These are phyloP conservation scores for Sturnira hondurensis DNA, from an alignment of 2,113 vertebrate genomes.

Conservation along the genomic window DNA sequence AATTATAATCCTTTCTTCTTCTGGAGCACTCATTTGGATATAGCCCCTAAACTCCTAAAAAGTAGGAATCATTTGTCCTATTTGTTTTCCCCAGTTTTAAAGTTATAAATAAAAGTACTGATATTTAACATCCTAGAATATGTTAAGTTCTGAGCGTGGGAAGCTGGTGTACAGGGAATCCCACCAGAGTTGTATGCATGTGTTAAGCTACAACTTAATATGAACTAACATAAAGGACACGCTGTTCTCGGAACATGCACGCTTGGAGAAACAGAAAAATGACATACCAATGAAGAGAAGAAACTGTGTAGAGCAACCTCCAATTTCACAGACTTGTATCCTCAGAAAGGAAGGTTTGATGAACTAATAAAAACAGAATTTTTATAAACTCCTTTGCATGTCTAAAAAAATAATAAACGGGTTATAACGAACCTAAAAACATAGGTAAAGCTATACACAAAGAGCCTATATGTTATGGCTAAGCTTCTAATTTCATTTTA, in stretches of 20 bases:
- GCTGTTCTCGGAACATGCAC: neutral
- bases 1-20: constrained; percentile 67
- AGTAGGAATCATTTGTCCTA: constrained; percentile 63
- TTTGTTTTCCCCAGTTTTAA: neutral
- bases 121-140: neutral
- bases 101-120: neutral
- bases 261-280: neutral
- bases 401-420: neutral
- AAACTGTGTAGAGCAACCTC: neutral
- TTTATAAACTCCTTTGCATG: neutral
- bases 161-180: neutral
- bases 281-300: neutral
- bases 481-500: neutral
- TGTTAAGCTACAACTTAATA: neutral
- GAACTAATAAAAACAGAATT: neutral
- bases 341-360: neutral
- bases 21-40: constrained; percentile 69
- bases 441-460: neutral
- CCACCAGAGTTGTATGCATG: neutral
- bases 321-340: neutral
- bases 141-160: neutral
- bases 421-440: neutral
- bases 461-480: neutral
- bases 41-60: constrained; percentile 70
- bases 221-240: neutral